Evolutionary conservation across 1,140 invertebrate genomes (phyloP).

Genomic region (Aricia agestis): DNA sequence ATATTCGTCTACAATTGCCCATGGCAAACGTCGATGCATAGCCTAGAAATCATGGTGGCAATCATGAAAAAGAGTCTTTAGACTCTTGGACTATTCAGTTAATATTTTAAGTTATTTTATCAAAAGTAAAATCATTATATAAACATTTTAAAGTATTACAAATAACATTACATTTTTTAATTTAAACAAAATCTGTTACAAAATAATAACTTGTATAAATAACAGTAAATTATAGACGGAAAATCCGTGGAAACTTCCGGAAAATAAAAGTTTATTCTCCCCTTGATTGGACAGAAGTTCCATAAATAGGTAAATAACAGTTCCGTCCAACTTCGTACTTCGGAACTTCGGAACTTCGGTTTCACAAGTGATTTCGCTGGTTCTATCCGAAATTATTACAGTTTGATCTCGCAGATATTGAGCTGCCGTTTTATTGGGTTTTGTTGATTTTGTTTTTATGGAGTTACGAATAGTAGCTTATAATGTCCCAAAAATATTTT

Average conservation of each 20-base stretch:
- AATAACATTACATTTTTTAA: background rate
- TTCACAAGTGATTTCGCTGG: background rate
- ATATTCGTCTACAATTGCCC: too few species aligned
- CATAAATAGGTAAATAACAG: constrained; percentile 16
- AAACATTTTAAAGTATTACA: too few species aligned
- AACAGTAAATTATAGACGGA: constrained; percentile 8
- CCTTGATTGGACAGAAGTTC: constrained; percentile 11
- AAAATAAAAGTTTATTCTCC: constrained; percentile 10
- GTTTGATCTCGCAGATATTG: constrained; percentile 10
- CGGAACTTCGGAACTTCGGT: background rate
- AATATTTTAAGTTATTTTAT: too few species aligned
- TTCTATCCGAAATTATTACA: constrained; percentile 10
- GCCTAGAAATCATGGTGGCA: too few species aligned
- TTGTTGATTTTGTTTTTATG: background rate
- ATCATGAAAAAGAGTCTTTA: too few species aligned
- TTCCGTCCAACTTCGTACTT: constrained; percentile 6
- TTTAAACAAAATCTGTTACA: background rate
- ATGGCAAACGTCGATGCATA: too few species aligned
- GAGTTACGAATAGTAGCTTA: background rate
- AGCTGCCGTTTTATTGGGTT: background rate
- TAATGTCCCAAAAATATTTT: too few species aligned
- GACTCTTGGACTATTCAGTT: too few species aligned
- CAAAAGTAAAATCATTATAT: too few species aligned
- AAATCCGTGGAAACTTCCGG: background rate
- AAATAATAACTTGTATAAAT: background rate